phyloP scores from a whole-genome alignment of 2,797 vertebrate species.

The Myoxocephalus aenaeus region DNA sequence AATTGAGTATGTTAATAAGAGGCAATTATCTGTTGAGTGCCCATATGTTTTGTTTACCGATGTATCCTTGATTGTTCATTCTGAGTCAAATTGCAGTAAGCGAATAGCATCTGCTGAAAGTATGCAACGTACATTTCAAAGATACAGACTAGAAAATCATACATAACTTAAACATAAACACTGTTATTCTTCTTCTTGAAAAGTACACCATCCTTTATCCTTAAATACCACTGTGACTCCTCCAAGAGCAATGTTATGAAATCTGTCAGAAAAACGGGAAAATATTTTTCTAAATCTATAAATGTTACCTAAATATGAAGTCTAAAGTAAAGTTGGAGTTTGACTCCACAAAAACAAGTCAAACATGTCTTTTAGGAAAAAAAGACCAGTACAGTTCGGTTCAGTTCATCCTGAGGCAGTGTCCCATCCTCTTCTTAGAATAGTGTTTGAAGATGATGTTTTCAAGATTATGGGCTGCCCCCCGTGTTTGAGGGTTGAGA shows the following conservation, averaged over 20 bases:
- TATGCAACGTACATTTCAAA: neutral
- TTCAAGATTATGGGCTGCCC: neutral
- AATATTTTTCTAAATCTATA: constrained; percentile 33
- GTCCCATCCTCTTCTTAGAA: neutral
- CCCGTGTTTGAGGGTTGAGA: neutral
- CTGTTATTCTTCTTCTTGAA: constrained; percentile 3
- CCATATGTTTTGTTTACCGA: constrained; percentile 17
- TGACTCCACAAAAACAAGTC: neutral
- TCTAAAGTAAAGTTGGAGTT: constrained; percentile 10
- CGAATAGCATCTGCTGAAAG: constrained; percentile 1
- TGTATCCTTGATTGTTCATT: constrained; percentile 14
- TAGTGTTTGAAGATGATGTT: neutral
- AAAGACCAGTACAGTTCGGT: neutral
- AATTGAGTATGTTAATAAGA: constrained; percentile 13
- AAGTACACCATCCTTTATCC: constrained; percentile 12
- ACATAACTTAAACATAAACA: constrained; percentile 13
- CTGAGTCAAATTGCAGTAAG: constrained; percentile 2
- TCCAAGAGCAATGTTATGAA: constrained; percentile 23
- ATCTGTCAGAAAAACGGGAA: constrained; percentile 7
- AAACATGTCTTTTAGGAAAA: neutral
- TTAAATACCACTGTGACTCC: constrained; percentile 16
- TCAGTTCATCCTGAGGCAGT: neutral
- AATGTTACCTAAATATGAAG: constrained; percentile 21
- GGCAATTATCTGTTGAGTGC: constrained; percentile 10
- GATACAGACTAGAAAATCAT: neutral